These are phyloP conservation scores for Bhutanitis thaidina DNA, from an alignment of 2,888 invertebrate genomes.

Conservation along the genomic window DNA sequence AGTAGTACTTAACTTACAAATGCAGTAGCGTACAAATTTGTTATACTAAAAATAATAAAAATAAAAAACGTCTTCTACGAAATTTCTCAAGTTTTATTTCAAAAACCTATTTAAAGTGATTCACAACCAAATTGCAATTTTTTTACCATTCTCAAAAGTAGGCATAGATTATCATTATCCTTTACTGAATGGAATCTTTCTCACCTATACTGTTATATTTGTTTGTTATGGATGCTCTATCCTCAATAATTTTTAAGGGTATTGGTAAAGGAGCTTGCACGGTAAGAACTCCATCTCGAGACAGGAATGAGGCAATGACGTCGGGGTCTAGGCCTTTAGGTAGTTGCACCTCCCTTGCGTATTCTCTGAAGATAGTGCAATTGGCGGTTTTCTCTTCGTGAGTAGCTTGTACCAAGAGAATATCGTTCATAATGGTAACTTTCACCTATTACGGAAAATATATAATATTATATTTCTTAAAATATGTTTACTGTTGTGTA, in stretches of 20 bases:
- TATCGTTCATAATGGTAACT: slow-evolving; percentile 38
- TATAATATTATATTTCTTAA: too few species aligned
- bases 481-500: too few species aligned
- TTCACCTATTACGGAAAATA: slow-evolving; percentile 32
- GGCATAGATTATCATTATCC: too few species aligned
- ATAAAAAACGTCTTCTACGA: too few species aligned
- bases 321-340: slow-evolving; percentile 95
- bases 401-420: slow-evolving; percentile 89
- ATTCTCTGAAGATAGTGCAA: slow-evolving; percentile 93
- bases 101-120: too few species aligned
- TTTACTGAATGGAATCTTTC: too few species aligned
- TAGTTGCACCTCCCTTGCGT: slow-evolving; percentile 93
- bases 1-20: too few species aligned
- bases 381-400: slow-evolving; percentile 95
- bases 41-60: too few species aligned
- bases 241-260: neutral
- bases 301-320: slow-evolving; percentile 91
- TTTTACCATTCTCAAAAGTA: too few species aligned
- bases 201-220: neutral
- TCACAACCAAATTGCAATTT: too few species aligned
- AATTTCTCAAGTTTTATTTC: too few species aligned
- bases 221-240: neutral
- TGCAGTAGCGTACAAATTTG: too few species aligned
- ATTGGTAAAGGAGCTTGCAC: slow-evolving; percentile 89
- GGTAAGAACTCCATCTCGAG: slow-evolving; percentile 94